Base-by-base conservation (phyloP, 2,888 invertebrate species). In the Pristionchus mayeri region DNA sequence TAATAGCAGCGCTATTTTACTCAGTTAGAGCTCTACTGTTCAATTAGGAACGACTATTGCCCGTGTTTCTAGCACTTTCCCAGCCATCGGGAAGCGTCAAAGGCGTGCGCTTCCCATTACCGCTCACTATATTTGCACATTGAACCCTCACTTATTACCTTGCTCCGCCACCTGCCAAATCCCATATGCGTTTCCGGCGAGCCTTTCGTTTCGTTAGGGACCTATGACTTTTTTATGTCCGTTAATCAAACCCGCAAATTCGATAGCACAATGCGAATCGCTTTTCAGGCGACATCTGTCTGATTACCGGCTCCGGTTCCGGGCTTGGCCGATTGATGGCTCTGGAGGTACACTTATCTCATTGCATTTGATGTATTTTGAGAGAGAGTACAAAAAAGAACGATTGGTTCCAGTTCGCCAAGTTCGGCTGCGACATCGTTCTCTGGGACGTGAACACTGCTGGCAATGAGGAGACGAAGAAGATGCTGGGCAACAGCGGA, bases 271-370 rank as follows among this genome's bases (percentile, higher is more conserved):
- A 21, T 11, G 18, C 11, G 30, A 63, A 3, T 63, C 27, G n/a
- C 24, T 1, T 50, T 80, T 37, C 94, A 81, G 96, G 95, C 0
- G 96, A 96, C 93, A 94, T 96, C 40, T 96, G 96, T 18, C 93
- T 97, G 84, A 95, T 97, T 27, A 97, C 97, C 0, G 97, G 97
- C 0, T 96, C 96, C 0, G 97, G 96, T 21, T 95, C 96, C 0
- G 97, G 97, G 2, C 95, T 97, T 78, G 97, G 97, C 4, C 95
- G 95, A 87, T 94, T 96, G 27, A 88, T 87, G 86, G 87, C 88
- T 16, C 84, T 86, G 67, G 90, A 71, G 40, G 71, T 71, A 11
- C 11, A 0, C 7, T 34, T 3, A 1, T 34, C 1, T 18, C 44
- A 44, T 44, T 44, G 44, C n/a, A n/a, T n/a, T n/a, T n/a, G n/a